Conservation (phyloP, 2,797 vertebrate species). For the Okamejei kenojei region DNA sequence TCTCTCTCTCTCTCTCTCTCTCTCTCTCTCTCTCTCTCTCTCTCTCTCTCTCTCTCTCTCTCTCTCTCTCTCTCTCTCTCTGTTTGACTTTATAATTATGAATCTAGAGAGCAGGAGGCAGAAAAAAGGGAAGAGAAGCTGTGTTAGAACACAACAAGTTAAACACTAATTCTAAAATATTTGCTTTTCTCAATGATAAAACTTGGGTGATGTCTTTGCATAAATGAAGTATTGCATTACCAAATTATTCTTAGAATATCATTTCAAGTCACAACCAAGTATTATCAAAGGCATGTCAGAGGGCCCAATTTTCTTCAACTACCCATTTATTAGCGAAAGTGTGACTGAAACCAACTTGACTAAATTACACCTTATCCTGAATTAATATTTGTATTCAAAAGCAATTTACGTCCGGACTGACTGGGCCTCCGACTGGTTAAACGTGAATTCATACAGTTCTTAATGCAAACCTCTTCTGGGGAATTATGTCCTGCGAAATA, state of each 20-base stretch:
- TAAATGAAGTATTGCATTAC: background rate
- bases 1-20: no score
- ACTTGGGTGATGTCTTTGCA: background rate
- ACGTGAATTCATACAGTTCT: background rate
- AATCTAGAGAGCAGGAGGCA: background rate
- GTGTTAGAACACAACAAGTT: background rate
- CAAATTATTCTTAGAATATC: background rate
- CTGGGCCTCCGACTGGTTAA: background rate
- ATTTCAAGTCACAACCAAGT: background rate
- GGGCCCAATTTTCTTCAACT: background rate
- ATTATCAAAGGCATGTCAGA: background rate
- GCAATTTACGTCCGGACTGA: background rate
- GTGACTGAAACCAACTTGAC: background rate
- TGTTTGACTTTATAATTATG: background rate
- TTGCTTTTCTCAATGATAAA: background rate
- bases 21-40: no score
- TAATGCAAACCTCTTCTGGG: background rate
- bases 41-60: no score
- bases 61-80: no score
- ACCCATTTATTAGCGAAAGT: background rate
- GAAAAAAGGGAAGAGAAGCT: background rate
- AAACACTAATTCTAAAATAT: background rate
- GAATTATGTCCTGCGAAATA: background rate
- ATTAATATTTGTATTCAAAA: background rate
- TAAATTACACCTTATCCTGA: background rate